These are phyloP conservation scores for Raja brachyura DNA, from an alignment of 2,113 vertebrate species.

Conservation along the genomic window DNA sequence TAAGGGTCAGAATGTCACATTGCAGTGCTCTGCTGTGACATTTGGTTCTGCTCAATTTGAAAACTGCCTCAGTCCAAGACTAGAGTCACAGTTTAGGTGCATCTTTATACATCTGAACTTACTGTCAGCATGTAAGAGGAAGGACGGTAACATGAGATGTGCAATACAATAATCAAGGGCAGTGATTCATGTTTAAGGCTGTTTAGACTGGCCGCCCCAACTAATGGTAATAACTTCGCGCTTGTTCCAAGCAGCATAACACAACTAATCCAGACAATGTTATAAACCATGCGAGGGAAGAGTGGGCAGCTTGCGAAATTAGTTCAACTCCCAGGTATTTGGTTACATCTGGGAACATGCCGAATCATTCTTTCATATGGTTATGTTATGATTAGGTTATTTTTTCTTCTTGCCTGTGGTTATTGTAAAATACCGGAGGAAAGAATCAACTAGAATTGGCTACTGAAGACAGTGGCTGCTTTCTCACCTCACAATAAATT, in stretches of 20 bases:
- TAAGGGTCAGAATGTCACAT: no score
- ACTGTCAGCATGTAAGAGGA: neutral
- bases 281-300: conserved; percentile 2
- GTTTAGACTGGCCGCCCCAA: neutral
- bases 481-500: neutral
- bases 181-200: conserved; percentile 2
- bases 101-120: conserved; percentile 7
- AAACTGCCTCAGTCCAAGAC: neutral
- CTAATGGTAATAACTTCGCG: neutral
- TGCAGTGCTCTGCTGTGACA: neutral
- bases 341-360: neutral
- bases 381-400: neutral
- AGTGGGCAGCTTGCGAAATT: neutral
- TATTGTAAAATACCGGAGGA: neutral
- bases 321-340: neutral
- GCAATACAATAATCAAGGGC: neutral
- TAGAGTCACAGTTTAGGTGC: neutral
- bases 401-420: neutral
- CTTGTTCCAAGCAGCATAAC: neutral
- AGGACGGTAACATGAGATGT: conserved; percentile 5
- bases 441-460: neutral
- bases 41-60: neutral
- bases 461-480: neutral
- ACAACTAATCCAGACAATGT: neutral
- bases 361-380: neutral